These are phyloP conservation scores for Saturnia japonica DNA, from an alignment of 2,888 invertebrate genomes.

Conservation along the genomic window DNA sequence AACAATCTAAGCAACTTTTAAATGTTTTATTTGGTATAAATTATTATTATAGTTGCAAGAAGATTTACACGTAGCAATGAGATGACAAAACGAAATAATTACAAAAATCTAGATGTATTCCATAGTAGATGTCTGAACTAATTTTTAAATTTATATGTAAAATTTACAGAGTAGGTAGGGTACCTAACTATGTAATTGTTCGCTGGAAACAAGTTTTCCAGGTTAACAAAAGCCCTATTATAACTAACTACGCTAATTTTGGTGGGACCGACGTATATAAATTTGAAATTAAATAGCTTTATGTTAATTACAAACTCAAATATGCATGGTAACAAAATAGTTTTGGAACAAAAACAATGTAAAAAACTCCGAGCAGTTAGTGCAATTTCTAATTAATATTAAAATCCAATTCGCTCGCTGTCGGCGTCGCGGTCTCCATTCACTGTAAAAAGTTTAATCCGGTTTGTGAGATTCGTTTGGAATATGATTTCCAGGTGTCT, in stretches of 20 bases:
- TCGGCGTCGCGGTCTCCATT: slow-evolving; percentile 24
- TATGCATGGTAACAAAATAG: slow-evolving; percentile 20
- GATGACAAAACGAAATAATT: neutral
- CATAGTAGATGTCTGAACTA: too few species aligned
- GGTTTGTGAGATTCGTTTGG: slow-evolving; percentile 31
- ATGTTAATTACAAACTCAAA: slow-evolving; percentile 10
- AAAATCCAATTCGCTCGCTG: slow-evolving; percentile 47
- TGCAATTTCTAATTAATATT: slow-evolving; percentile 54
- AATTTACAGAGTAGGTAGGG: neutral
- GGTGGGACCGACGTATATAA: neutral
- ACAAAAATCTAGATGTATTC: too few species aligned
- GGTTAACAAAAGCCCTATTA: neutral
- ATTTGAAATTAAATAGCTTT: slow-evolving; percentile 11
- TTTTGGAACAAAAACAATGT: slow-evolving; percentile 24
- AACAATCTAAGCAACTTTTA: too few species aligned
- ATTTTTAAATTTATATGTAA: neutral
- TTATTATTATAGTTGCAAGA: neutral
- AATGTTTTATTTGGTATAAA: neutral
- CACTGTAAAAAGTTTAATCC: slow-evolving; percentile 42
- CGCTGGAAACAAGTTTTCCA: neutral
- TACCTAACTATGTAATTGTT: neutral
- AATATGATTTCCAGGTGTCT: slow-evolving; percentile 21
- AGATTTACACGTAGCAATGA: neutral
- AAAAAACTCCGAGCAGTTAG: slow-evolving; percentile 30
- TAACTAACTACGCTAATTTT: neutral